These are phyloP conservation scores for Nesometra sesokonis DNA, from an alignment of 35 echinoderm and acorn worm species.

Conservation along the genomic window DNA sequence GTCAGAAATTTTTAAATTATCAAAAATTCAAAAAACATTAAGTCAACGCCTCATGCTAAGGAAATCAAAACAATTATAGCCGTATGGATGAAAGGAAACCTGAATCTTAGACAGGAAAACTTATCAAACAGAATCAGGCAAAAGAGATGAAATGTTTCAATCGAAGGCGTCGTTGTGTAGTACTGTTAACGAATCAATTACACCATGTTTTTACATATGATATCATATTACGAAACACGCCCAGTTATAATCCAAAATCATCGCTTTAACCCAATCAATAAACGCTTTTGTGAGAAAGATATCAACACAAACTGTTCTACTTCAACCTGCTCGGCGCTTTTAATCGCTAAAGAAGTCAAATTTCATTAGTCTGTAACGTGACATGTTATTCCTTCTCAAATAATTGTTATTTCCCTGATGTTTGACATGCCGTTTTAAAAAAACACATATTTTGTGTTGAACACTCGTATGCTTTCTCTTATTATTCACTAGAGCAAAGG, in stretches of 20 bases:
- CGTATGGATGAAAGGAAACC: not conserved
- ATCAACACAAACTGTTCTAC: no score
- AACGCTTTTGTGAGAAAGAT: not conserved
- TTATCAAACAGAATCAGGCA: not conserved
- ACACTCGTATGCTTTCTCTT: no score
- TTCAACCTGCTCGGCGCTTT: not conserved
- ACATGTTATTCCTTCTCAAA: not conserved
- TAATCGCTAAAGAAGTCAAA: not conserved
- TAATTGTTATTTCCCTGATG: not conserved
- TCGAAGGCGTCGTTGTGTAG: not conserved
- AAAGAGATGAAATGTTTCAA: not conserved
- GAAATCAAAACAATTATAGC: not conserved
- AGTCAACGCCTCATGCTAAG: no score
- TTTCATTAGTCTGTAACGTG: not conserved
- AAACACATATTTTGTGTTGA: no score
- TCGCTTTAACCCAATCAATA: not conserved
- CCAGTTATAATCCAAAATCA: not conserved
- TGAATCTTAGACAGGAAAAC: not conserved
- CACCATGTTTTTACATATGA: not conserved
- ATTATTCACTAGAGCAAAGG: no score
- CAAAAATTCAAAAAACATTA: no score
- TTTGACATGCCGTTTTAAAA: not conserved
- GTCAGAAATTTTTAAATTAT: no score
- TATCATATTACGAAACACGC: not conserved
- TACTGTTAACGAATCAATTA: no score